Conservation (phyloP, 2,797 vertebrate genomes). For the Sarcoramphus papa region DNA sequence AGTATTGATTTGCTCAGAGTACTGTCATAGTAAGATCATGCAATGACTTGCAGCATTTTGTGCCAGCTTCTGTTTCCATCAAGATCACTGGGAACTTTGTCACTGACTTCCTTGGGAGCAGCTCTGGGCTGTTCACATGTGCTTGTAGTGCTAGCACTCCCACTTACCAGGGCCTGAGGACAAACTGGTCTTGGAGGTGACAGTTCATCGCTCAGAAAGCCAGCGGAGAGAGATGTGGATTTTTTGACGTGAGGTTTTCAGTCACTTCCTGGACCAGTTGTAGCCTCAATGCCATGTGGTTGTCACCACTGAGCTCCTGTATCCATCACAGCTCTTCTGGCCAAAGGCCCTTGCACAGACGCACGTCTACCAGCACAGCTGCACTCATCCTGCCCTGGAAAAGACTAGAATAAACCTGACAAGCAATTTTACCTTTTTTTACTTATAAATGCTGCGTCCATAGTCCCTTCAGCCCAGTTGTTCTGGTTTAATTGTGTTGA, state of each 20-base stretch:
- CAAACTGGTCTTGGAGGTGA: background rate
- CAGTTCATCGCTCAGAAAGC: background rate
- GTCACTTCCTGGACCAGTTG: background rate
- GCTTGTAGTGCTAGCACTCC: background rate
- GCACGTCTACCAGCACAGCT: background rate
- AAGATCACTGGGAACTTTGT: background rate
- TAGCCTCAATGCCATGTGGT: background rate
- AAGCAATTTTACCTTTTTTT: background rate
- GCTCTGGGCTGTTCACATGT: background rate
- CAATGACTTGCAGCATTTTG: conserved; percentile 2
- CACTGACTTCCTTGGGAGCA: background rate
- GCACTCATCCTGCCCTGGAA: background rate
- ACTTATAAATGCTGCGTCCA: background rate
- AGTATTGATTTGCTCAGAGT: conserved; percentile 25
- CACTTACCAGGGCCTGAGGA: background rate
- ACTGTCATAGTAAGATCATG: background rate
- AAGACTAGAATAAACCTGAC: background rate
- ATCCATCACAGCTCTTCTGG: background rate
- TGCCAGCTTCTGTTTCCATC: conserved; percentile 37
- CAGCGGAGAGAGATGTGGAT: background rate
- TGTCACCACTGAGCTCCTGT: background rate
- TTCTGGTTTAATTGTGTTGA: background rate
- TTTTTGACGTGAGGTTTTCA: background rate
- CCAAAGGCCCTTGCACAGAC: background rate
- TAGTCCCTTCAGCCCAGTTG: background rate